Conservation (phyloP, 2,113 vertebrate species). For the Antechinus flavipes region DNA sequence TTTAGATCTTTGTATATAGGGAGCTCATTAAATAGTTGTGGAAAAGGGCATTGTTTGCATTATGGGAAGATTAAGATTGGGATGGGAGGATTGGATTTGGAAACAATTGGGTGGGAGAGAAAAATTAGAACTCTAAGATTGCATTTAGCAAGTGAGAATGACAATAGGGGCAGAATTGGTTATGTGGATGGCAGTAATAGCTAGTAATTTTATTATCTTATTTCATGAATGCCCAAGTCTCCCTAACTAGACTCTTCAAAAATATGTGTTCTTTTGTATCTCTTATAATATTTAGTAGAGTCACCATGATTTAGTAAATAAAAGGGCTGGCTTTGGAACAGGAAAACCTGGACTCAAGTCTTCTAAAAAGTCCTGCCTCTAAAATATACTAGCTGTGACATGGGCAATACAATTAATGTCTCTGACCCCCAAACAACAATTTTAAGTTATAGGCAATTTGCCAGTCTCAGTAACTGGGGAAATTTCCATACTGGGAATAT, state of each 20-base stretch:
- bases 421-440: neutral
- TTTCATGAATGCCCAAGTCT: neutral
- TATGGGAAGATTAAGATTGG: neutral
- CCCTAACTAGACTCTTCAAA: neutral
- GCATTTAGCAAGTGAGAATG: neutral
- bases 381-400: neutral
- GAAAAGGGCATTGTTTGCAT: neutral
- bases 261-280: neutral
- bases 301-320: neutral
- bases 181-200: neutral
- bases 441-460: neutral
- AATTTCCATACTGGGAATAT: neutral
- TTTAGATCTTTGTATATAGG: neutral
- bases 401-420: neutral
- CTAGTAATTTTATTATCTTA: neutral
- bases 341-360: neutral
- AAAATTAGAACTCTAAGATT: neutral
- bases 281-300: neutral
- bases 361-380: neutral
- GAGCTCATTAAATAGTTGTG: neutral
- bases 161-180: neutral
- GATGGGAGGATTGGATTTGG: neutral
- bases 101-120: neutral
- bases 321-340: neutral
- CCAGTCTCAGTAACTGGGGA: neutral